These are phyloP conservation scores for Prosopocoilus inquinatus DNA, from an alignment of 2,888 invertebrate genomes.

Conservation along the genomic window DNA sequence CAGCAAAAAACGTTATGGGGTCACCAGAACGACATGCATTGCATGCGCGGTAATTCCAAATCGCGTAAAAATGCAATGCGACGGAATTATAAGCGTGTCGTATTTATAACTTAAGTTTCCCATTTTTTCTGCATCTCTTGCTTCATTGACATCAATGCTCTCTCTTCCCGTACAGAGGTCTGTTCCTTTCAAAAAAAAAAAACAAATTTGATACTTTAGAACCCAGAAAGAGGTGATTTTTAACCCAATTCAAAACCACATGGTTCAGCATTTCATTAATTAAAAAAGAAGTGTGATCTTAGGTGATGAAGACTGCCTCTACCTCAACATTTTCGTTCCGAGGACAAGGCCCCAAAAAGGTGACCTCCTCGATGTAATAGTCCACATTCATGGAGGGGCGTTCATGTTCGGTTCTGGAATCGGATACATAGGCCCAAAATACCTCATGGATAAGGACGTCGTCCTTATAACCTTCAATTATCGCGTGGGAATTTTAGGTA, in stretches of 20 bases:
- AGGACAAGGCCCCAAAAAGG: constrained; percentile 1
- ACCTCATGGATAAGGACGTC: constrained; percentile 61
- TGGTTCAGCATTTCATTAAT: background rate
- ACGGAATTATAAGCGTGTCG: no score
- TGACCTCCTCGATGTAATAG: constrained; percentile 55
- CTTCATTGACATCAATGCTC: no score
- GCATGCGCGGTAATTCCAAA: no score
- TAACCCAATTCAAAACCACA: background rate
- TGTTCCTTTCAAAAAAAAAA: no score
- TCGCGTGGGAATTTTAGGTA: constrained; percentile 64
- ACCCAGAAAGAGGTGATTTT: background rate
- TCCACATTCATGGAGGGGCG: constrained; percentile 62
- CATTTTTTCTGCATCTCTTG: no score
- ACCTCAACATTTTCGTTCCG: constrained; percentile 60
- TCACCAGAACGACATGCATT: no score
- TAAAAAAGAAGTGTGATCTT: background rate
- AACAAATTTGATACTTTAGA: no score
- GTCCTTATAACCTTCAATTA: constrained; percentile 66
- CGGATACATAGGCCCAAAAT: constrained; percentile 55
- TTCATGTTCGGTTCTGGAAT: constrained; percentile 61
- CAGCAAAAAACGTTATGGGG: no score
- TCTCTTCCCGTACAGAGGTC: no score
- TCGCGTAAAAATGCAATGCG: no score
- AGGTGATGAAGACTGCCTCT: constrained; percentile 64
- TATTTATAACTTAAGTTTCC: no score